Evolutionary conservation across 2,797 vertebrate genomes (phyloP).

Genomic region (Spheniscus humboldti): DNA sequence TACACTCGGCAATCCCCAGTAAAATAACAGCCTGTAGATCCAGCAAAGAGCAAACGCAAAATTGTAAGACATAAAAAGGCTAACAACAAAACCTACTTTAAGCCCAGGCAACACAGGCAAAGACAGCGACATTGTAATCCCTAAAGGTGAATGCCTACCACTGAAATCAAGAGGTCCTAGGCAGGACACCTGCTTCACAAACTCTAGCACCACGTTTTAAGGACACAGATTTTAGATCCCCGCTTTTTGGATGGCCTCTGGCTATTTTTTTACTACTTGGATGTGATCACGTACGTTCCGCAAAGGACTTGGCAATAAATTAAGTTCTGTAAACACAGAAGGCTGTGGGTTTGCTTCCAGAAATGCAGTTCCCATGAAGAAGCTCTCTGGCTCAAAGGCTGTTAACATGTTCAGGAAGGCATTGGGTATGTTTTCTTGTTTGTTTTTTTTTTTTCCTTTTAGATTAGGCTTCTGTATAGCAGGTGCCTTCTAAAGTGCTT

Average conservation of each 20-base stretch:
- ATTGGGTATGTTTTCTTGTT: not conserved
- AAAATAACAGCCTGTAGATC: not conserved
- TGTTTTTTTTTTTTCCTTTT: not conserved
- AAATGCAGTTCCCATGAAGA: not conserved
- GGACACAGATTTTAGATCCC: not conserved
- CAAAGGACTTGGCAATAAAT: not conserved
- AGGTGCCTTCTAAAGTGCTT: not conserved
- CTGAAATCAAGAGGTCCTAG: not conserved
- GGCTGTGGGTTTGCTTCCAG: not conserved
- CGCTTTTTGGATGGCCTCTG: not conserved
- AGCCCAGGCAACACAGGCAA: not conserved
- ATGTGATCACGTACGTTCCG: rapidly evolving
- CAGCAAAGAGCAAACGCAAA: not conserved
- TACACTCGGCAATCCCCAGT: not conserved
- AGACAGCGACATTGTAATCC: not conserved
- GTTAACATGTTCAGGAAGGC: not conserved
- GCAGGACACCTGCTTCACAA: not conserved
- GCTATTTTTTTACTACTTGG: not conserved
- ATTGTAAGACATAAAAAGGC: not conserved
- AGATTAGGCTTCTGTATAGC: not conserved
- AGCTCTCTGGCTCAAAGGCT: not conserved
- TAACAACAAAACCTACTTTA: not conserved
- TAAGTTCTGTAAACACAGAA: not conserved
- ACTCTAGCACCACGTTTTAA: not conserved
- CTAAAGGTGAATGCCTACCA: not conserved